Evolutionary conservation across 2,113 vertebrate genomes (phyloP), one percentile per base, ranked within the genome.

Genomic region (Elaphurus davidianus): DNA sequence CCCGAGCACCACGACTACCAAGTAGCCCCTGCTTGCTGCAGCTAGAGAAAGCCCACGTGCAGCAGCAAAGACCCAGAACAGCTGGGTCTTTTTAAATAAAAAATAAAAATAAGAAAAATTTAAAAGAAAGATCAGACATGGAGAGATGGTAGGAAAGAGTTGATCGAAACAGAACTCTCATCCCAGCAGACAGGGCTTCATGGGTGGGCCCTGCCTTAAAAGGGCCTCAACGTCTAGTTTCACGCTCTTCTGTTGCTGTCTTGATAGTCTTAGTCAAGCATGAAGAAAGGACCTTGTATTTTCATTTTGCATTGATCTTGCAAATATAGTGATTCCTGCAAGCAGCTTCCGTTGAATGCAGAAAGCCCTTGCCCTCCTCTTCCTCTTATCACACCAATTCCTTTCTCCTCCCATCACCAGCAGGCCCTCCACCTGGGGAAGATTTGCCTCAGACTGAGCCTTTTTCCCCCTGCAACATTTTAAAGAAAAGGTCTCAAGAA

Each of bases 1-100:
- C 71, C 36, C 0, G 7, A 27, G 12, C 36, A 43, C 71, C 5
- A 0, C 21, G 7, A 14, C 36, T 43, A 7, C 71, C 10, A 0
- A 43, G 36, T 0, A 43, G 11, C 36, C 71, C 6, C 67, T 71
- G 36, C 23, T 43, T 74, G 71, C 36, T 43, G 12, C 71, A 43
- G 13, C 71, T 74, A 27, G 71, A 76, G 71, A 76, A 25, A 13
- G 36, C n/a, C 71, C 71, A 43, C 12, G 6, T 43, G 21, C 36
- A 14, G 36, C 71, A 74, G 25, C 5, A 36, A 43, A 13, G 36
- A 43, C 71, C 71, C 71, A 27, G 71, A 71, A 40, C 67, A 71
- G 67, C 67, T 23, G 67, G n/a, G 67, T 40, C 67, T 40, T 71
- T 12, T 25, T 3, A 76, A 76, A 43, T 25, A 74, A 74, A 43